Evolutionary conservation across 1,140 invertebrate genomes (phyloP), one percentile per base, ranked within the genome.

Genomic region (Penaeus japonicus): DNA sequence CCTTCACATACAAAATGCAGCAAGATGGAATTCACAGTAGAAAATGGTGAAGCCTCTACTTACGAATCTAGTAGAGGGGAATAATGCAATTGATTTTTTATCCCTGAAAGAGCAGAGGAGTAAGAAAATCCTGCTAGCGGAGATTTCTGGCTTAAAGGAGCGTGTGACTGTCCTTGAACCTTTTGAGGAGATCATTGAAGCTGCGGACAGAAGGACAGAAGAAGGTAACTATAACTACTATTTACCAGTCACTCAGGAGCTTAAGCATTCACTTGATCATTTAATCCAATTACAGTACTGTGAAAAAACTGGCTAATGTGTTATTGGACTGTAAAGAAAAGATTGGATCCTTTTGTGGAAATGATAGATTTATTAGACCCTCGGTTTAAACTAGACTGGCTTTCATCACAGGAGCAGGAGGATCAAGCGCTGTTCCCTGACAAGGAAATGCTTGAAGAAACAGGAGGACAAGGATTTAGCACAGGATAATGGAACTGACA

Each of bases 1-100:
- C 24, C 77, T 79, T 15, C 77, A 79, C 15, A 30, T 24, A 35
- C 77, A 79, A 79, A 79, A 79, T 79, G 39, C 77, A 79, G 24
- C 77, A 35, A 35, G 27, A 35, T 79, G 27, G 77, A 47, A 79
- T 79, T 79, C 24, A 35, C 27, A 47, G 39, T 79, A 39, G 27
- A 79, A 47, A 79, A 32, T 79, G 77, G 77, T 35, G 17, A 79
- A 24, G 17, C 24, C 35, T 79, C 32, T 79, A 24, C 77, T 39
- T 15, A 79, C 3, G 27, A 65, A 65, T 24, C 59, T 24, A n/a
- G 59, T 65, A 65, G 17, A 65, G 59, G 4, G 22, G 59, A 65
- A 17, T 24, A 65, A 24, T 65, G 3, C 17, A 65, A 65, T 65
- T 65, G 59, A 65, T 65, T 24, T 65, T 65, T 2, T 65, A 24